Base-by-base conservation (phyloP, 1,140 invertebrate species). In the Drosophila suzukii region DNA sequence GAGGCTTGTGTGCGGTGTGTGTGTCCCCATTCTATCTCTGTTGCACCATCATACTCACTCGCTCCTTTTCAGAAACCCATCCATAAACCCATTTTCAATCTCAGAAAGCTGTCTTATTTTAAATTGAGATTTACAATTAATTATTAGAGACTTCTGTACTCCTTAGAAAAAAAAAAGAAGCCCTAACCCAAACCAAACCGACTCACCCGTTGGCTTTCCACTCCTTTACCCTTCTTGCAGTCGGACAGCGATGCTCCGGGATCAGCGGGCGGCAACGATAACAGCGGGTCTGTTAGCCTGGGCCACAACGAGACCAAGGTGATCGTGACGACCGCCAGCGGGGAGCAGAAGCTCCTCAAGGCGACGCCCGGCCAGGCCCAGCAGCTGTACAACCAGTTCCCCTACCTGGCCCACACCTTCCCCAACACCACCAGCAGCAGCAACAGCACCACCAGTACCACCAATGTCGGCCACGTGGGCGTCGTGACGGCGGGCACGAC, bases 221-320 rank as follows among this genome's bases (percentile, higher is more conserved):
- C 44, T 55, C 34, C 39, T 53, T 34, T 36, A 2, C 15, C 47
- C 17, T 53, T 57, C 20, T 57, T 54, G 27, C 74, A 89, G 84
- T 74, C 85, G 58, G 78, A 67, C 55, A 73, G 55, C 59, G 56
- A 78, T 56, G 59, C 55, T 36, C 32, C 59, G n/a, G 63, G 43
- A 6, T 63, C 63, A 30, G 50, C 71, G 12, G 49, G 49, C 32
- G 67, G 75, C 53, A 89, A 60, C 49, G 79, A 85, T 74, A 90
- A 90, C 91, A 92, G 89, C 84, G 85, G 85, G 79, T 91, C 91
- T 83, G 91, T 91, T 90, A 84, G 81, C 38, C 70, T 89, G 49
- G 75, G 60, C 43, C 85, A 84, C 51, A 90, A 84, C 60, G 86
- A 91, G 73, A 75, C 90, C 39, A 91, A 91, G 71, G 89, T 91